Evolutionary conservation across 2,113 vertebrate species (phyloP), one percentile per base, ranked within the genome.

Genomic region (Seriola aureovittata): DNA sequence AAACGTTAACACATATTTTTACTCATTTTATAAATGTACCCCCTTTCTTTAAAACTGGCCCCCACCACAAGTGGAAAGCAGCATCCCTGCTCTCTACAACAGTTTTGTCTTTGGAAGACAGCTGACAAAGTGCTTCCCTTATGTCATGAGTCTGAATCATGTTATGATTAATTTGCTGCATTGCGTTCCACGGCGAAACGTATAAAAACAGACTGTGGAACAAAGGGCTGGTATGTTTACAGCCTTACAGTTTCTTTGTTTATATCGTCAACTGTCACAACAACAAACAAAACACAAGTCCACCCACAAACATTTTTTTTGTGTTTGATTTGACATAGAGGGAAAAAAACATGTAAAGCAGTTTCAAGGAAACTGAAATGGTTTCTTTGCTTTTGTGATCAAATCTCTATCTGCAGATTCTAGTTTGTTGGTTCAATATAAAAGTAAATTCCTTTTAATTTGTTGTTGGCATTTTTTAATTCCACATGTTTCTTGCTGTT

Each of bases 121-220:
- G 23, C 38, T 46, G 14, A 40, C 57, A 59, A 40, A 46, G 32
- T 19, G 29, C 32, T 58, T 71, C 21, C 60, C 55, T 58, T 32
- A 63, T 19, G 63, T 70, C 58, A 60, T 52, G 50, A 64, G 50
- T 25, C 66, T 75, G 80, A 79, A 36, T 78, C 71, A 54, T 63
- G 62, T 72, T 80, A 32, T 40, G 71, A 88, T 80, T 85, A 63
- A 79, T 85, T 65, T 81, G 19, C 60, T 71, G 46, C 34, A 60
- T 60, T 72, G 54, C 44, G 29, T 65, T 71, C 17, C 52, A 14
- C 60, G 52, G 46, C 5, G 4, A 7, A 29, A 40, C 46, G 42
- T 17, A 80, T 29, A 38, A 10, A 36, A 60, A 65, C 50, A 82
- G 38, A 23, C 64, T 8, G 10, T 10, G 55, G 12, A 71, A 72